Evolutionary conservation across 2,113 vertebrate species (phyloP), one percentile per base, ranked within the genome.

Genomic region (Melanocharis versteri): DNA sequence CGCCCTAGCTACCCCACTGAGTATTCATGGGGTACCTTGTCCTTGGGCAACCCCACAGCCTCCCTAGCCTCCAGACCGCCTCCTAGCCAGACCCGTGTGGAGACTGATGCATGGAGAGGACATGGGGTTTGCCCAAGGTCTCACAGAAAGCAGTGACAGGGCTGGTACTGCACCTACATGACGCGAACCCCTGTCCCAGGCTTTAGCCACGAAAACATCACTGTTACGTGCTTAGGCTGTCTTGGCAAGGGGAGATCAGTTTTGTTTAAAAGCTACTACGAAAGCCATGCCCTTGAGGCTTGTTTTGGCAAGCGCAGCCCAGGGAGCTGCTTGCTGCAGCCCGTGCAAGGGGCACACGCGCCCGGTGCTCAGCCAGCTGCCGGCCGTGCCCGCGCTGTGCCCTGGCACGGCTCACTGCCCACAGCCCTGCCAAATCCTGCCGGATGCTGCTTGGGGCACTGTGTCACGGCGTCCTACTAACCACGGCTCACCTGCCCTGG

Each of bases 381-480:
- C 0, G 0, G 48, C 68, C 1, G 0, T 27, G 35, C 23, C 62
- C 18, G 4, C 1, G 5, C 47, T 22, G 35, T 37, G 68, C 39
- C 62, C 62, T 3, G 13, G 84, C 72, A 77, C 72, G 6, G 90
- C 87, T 70, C 31, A 0, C 22, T 9, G 5, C 3, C 56, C 4
- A 3, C 39, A 23, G 35, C 48, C 50, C 0, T 3, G 48, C 66
- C 21, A 8, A 45, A 51, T 18, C 39, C 64, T 10, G 30, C 35
- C 0, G 1, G 81, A 44, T 2, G 3, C 54, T 30, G 81, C 87
- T 27, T 2, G 0, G 57, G 83, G 57, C 87, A 61, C 9, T 51
- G 81, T 94, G 95, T 93, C 90, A 90, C 48, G 0, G 81, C 15
- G 23, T 83, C 91, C 94, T 48, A 65, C 70, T 68, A 65, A 94